Base-by-base conservation (phyloP, 2,797 vertebrate species). In the Chloroceryle amazona region DNA sequence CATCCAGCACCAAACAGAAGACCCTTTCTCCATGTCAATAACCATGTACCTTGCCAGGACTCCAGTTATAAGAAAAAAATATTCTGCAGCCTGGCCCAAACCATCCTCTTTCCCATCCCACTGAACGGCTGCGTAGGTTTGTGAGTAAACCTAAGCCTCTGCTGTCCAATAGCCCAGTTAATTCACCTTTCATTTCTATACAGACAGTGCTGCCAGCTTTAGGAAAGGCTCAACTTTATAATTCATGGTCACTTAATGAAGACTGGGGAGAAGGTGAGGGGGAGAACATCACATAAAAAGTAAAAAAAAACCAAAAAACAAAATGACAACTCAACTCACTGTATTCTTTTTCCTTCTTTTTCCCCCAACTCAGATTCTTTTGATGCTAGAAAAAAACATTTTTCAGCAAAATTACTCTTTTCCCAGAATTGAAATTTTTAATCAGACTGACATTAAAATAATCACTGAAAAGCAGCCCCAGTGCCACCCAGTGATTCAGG, bases 1-100 rank as follows among this genome's bases (percentile, higher is more conserved):
- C 63, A 67, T 86, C 44, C 62, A 81, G 76, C 58, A 63, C 80
- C 82, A 84, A 85, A 90, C 60, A 89, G 82, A 91, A 86, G 67
- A 60, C 19, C 35, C 37, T 85, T 90, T 95, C 74, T 96, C 83
- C 37, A 21, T 33, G 78, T 67, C 71, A 67, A 49, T 81, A 47
- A 35, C 76, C 2, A 0, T 0, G 0, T 28, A 79, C 58, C 52
- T 61, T 89, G 78, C 73, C 88, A 96, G 81, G 74, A 29, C 74
- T 95, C 52, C 44, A 23, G 60, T 66, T 60, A 25, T 29, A 62
- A 86, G 63, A 52, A 73, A 93, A 94, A 94, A 26, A n/a, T 41
- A 9, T 79, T 79, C 31, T 63, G 73, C 58, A 81, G 67, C 73
- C 70, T 80, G 70, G 79, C 82, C 93, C 84, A 93, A 94, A 22